Evolutionary conservation across 2,888 invertebrate genomes (phyloP).

Genomic region (Drosophila recens): DNA sequence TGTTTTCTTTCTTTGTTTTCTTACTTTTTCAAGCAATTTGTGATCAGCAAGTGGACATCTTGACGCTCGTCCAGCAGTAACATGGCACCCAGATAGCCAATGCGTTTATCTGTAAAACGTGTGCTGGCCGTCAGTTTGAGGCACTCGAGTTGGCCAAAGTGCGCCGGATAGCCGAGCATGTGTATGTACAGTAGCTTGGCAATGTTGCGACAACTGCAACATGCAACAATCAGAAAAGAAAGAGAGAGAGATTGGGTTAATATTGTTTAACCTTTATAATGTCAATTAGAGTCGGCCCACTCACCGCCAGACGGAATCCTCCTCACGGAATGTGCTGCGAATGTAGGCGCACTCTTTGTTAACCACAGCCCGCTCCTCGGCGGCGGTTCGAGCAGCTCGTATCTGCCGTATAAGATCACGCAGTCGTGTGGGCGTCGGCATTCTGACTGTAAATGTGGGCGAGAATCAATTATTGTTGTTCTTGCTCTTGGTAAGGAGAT

Average conservation of each 20-base stretch:
- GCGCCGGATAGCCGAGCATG: slow-evolving; percentile 99
- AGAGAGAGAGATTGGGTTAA: slow-evolving; percentile 13
- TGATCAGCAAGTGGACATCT: slow-evolving; percentile 99
- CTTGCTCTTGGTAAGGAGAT: neutral
- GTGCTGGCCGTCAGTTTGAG: slow-evolving; percentile 99
- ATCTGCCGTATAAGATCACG: slow-evolving; percentile 99
- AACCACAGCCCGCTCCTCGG: slow-evolving; percentile 99
- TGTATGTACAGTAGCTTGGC: slow-evolving; percentile 99
- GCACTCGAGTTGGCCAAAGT: slow-evolving; percentile 99
- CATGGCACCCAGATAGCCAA: slow-evolving; percentile 99
- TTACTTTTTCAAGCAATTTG: slow-evolving; percentile 99
- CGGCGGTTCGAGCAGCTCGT: slow-evolving; percentile 98
- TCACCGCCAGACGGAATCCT: slow-evolving; percentile 98
- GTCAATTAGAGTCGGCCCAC: slow-evolving; percentile 24
- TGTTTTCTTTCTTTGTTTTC: slow-evolving; percentile 62
- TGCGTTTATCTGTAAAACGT: slow-evolving; percentile 99
- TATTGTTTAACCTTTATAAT: slow-evolving; percentile 1
- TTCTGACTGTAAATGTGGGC: slow-evolving; percentile 89
- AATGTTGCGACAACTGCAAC: slow-evolving; percentile 96
- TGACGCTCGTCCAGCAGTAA: slow-evolving; percentile 98
- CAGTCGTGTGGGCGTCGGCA: slow-evolving; percentile 98
- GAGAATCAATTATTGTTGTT: slow-evolving; percentile 21
- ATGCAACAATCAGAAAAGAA: neutral
- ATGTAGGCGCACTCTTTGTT: slow-evolving; percentile 99
- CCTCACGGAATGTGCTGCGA: slow-evolving; percentile 98